Evolutionary conservation across 2,888 invertebrate genomes (phyloP), one percentile per base, ranked within the genome.

Genomic region (Hydroisotoma schaefferi): DNA sequence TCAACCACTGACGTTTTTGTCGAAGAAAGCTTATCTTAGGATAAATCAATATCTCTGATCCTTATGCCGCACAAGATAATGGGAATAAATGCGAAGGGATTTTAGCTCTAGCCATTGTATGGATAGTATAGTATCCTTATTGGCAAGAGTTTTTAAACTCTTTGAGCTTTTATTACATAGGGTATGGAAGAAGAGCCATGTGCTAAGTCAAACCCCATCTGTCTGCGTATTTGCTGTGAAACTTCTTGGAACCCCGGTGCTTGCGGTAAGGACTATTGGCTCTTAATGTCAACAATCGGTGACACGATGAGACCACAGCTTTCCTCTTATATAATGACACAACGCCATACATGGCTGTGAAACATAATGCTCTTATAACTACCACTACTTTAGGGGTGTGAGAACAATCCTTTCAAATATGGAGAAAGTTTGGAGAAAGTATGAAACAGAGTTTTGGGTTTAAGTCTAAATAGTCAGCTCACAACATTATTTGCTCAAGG

Each of bases 281-380:
- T 62, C 48, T 62, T 55, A 58, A 48, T 61, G 61, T 55, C 49
- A 62, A 57, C 55, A 58, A 49, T 49, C 27, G 40, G 38, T 43
- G 46, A 58, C 47, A 53, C 46, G 58, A 53, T 52, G 53, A 53
- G 53, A 58, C 58, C 58, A 46, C 53, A 53, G 25, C 52, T 48
- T 56, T 33, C 47, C 12, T 38, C 54, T 4, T 46, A 46, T 20
- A 33, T 29, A 55, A 44, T n/a, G n/a, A n/a, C n/a, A n/a, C n/a
- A n/a, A n/a, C n/a, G n/a, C n/a, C n/a, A n/a, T n/a, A n/a, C n/a
- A n/a, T n/a, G n/a, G n/a, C n/a, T n/a, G n/a, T n/a, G n/a, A n/a
- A n/a, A n/a, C n/a, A n/a, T n/a, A n/a, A n/a, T n/a, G n/a, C n/a
- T n/a, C n/a, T n/a, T n/a, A n/a, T n/a, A n/a, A n/a, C n/a, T n/a